phyloP scores from a whole-genome alignment of 2,888 invertebrate genomes.

The Lithophane leautieri region DNA sequence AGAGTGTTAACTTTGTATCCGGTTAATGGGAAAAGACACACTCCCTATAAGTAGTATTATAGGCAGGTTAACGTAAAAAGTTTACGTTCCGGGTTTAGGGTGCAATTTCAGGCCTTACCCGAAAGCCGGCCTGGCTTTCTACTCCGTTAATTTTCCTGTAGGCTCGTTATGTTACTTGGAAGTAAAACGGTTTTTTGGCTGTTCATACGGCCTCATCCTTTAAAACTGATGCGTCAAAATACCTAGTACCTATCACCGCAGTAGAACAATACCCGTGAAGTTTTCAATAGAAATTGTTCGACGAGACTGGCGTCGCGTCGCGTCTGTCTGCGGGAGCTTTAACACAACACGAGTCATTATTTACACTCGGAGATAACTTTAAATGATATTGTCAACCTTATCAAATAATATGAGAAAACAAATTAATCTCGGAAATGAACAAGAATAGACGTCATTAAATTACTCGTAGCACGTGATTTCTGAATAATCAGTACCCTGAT shows the following conservation, averaged over 20 bases:
- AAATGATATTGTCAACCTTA: slow-evolving; percentile 29
- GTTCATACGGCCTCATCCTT: neutral
- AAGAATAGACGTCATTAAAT: slow-evolving; percentile 31
- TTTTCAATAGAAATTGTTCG: no score
- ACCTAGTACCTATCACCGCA: neutral
- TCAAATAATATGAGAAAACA: slow-evolving; percentile 22
- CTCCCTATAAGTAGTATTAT: neutral
- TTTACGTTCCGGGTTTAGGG: neutral
- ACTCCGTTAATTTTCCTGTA: no score
- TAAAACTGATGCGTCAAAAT: neutral
- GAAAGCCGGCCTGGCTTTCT: neutral
- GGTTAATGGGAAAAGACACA: neutral
- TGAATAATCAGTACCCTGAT: slow-evolving; percentile 12
- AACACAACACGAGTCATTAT: slow-evolving; percentile 5
- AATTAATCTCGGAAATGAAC: slow-evolving; percentile 20
- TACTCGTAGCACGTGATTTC: slow-evolving; percentile 6
- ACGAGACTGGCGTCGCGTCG: no score
- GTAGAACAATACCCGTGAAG: no score
- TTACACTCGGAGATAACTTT: slow-evolving; percentile 27
- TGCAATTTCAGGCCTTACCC: neutral
- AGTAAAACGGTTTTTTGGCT: neutral
- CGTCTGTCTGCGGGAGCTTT: no score
- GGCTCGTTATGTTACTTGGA: neutral
- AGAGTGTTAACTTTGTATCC: neutral
- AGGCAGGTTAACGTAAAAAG: neutral